Conservation (phyloP, 2,888 invertebrate genomes). For the Cryptocheilus praepositus region DNA sequence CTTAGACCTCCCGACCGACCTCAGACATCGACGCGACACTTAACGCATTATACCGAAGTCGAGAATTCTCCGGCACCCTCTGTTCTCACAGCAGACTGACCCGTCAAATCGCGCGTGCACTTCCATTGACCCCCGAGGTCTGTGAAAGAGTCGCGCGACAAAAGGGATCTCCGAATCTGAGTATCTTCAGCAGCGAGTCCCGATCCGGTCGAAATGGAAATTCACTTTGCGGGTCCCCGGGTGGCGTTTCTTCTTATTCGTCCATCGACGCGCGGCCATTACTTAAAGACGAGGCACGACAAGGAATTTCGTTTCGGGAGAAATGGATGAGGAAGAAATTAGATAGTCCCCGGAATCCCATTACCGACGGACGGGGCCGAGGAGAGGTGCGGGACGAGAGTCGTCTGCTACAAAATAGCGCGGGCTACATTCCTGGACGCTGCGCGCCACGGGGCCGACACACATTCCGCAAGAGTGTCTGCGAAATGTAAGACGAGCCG, state of each 20-base stretch:
- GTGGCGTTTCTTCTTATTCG: conserved; percentile 2
- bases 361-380: conserved; percentile 25
- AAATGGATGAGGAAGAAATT: conserved; percentile 47
- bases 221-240: conserved; percentile 37
- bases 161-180: too few species aligned
- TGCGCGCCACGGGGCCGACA: not conserved
- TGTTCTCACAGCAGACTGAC: too few species aligned
- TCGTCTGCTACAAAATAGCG: conserved; percentile 39
- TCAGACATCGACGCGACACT: too few species aligned
- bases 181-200: too few species aligned
- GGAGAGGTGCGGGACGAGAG: conserved; percentile 5
- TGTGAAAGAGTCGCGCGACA: too few species aligned
- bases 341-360: conserved; percentile 50
- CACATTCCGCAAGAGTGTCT: conserved; percentile 1
- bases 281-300: conserved; percentile 45
- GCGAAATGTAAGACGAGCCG: conserved; percentile 36
- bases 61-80: too few species aligned
- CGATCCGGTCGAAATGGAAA: conserved; percentile 50
- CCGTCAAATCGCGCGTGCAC: too few species aligned
- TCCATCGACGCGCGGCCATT: conserved; percentile 24
- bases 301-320: conserved; percentile 45
- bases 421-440: conserved; percentile 15
- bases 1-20: too few species aligned
- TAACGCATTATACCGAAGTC: too few species aligned
- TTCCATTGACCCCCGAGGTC: too few species aligned